Evolutionary conservation across 2,113 vertebrate species (phyloP), one percentile per base, ranked within the genome.

Genomic region (Mesembrinibis cayennensis): DNA sequence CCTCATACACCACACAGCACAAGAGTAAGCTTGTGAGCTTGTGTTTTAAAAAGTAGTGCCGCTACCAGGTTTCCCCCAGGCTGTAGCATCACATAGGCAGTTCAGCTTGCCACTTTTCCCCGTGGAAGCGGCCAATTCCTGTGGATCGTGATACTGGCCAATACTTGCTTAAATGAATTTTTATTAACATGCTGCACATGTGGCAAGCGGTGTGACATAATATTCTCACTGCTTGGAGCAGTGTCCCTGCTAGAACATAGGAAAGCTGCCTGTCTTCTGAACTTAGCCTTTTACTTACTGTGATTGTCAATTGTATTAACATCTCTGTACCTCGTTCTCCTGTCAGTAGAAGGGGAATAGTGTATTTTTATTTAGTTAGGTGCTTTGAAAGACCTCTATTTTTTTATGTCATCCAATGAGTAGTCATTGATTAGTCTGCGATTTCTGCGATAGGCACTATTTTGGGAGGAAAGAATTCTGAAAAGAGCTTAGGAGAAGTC

Each of bases 321-420:
- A 94, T 88, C 95, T 93, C 82, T 91, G 93, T 93, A 96, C 91
- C 94, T 96, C 58, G 0, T 90, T 95, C 94, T 62, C 87, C 94
- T 95, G 74, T 20, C 67, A 36, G 38, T 58, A 71, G 71, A 70
- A 87, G 93, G 91, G 38, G 89, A 96, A 66, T 53, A 17, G 62
- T 86, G 58, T 91, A 19, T 89, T 93, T 93, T 91, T 80, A 73
- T 87, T 92, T 72, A 82, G 91, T 27, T 89, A 94, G 71, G 87
- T 97, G 96, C 91, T 97, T 93, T 82, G 77, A 94, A 97, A 97
- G 92, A 82, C 85, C 55, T 94, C 71, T 95, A 8, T 87, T 90
- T 90, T 93, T 94, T 88, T 82, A 62, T 83, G n/a, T 71, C 71
- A 83, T 83, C 85, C 71, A 55, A 13, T 40, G 67, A 58, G 15